phyloP scores from a whole-genome alignment of 1,140 invertebrate genomes.

The Drosophila virilis region DNA sequence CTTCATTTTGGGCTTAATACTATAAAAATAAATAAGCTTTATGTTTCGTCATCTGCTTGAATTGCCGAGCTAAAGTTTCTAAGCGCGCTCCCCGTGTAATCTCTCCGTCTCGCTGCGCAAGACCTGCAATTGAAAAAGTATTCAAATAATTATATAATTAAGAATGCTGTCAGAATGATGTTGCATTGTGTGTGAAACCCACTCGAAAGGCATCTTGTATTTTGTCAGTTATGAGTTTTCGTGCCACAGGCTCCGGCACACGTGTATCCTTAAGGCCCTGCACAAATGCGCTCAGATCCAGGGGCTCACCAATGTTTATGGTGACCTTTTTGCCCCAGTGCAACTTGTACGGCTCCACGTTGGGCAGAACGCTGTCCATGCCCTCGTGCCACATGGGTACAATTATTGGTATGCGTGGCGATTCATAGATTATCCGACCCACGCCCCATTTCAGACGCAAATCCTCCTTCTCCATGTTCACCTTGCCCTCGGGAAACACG shows the following conservation, averaged over 20 bases:
- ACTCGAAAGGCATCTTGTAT: constrained; percentile 91
- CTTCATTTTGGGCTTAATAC: constrained; percentile 73
- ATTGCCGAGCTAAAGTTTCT: constrained; percentile 22
- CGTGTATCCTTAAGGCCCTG: constrained; percentile 87
- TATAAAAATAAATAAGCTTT: constrained; percentile 72
- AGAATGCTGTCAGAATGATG: not conserved
- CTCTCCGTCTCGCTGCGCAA: constrained; percentile 66
- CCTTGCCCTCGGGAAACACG: constrained; percentile 95
- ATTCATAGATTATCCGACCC: constrained; percentile 91
- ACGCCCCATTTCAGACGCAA: constrained; percentile 96
- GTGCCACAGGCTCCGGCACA: constrained; percentile 89
- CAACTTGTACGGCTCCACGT: constrained; percentile 93
- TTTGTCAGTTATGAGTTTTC: constrained; percentile 94
- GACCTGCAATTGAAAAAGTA: constrained; percentile 39
- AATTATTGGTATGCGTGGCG: constrained; percentile 91
- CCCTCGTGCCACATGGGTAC: constrained; percentile 97
- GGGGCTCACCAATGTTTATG: constrained; percentile 94
- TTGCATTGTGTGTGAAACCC: constrained; percentile 14
- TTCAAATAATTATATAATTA: constrained; percentile 3
- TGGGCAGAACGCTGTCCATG: constrained; percentile 95
- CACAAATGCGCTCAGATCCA: constrained; percentile 91
- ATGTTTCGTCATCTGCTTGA: constrained; percentile 14
- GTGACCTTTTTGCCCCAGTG: constrained; percentile 91
- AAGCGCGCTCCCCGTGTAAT: constrained; percentile 61
- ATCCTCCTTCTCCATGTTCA: constrained; percentile 94